Evolutionary conservation across 2,888 invertebrate genomes (phyloP).

Genomic region (Aspidiotus destructor): DNA sequence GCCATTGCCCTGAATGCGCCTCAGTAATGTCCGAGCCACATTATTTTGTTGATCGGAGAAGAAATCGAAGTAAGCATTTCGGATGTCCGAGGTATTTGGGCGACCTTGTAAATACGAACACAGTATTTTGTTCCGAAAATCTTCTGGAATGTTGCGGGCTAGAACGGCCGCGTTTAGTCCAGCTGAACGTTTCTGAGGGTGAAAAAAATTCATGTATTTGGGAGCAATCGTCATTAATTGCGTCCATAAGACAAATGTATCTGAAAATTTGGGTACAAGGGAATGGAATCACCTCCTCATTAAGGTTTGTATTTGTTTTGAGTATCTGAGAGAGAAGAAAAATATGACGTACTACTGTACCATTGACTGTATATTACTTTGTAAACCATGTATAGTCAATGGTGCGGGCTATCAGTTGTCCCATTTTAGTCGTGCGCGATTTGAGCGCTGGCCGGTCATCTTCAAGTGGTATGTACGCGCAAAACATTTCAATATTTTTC

Average conservation of each 20-base stretch:
- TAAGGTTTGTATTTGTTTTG: background rate
- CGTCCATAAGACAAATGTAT: conserved; percentile 1
- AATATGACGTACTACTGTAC: conserved; percentile 1
- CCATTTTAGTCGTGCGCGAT: too few relatives aligned
- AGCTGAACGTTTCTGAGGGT: conserved; percentile 15
- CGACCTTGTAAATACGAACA: conserved; percentile 1
- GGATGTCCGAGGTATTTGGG: conserved; percentile 1
- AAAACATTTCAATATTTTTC: too few relatives aligned
- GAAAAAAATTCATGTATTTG: background rate
- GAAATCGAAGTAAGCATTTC: conserved; percentile 12
- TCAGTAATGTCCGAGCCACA: conserved; percentile 10
- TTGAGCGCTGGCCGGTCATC: too few relatives aligned
- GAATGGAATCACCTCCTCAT: conserved; percentile 1
- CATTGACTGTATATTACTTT: too few relatives aligned
- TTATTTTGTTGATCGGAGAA: conserved; percentile 12
- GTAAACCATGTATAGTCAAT: too few relatives aligned
- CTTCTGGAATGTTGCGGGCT: conserved; percentile 6
- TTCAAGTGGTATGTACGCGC: too few relatives aligned
- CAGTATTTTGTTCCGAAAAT: conserved; percentile 14
- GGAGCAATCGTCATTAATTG: too few relatives aligned
- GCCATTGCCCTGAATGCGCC: conserved; percentile 9
- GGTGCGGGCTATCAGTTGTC: too few relatives aligned
- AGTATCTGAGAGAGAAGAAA: conserved; percentile 1
- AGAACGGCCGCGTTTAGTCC: conserved; percentile 13
- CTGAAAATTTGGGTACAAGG: background rate